Evolutionary conservation across 2,797 vertebrate genomes (phyloP), one percentile per base, ranked within the genome.

Genomic region (Halcyon leucocephala): DNA sequence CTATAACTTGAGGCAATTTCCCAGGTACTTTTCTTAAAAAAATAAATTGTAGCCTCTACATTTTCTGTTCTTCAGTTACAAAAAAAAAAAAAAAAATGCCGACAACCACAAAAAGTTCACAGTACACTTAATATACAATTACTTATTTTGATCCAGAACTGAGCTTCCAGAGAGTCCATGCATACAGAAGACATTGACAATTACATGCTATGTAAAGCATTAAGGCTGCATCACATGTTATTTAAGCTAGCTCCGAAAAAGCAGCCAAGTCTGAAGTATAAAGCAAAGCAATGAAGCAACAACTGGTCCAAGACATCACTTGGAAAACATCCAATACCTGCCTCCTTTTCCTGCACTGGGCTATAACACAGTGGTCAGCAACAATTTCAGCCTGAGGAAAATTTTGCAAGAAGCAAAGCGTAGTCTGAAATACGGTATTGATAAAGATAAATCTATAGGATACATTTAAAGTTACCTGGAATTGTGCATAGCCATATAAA

Each of bases 121-220:
- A 73, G 14, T 31, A 52, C 19, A 25, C 10, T 6, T 5, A 79
- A 48, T 16, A 7, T 10, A 35, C 14, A 74, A 5, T 4, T 33
- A 31, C 10, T 13, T 20, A 24, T 67, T 71, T 72, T 16, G 49
- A 51, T 10, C 39, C 39, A 79, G 20, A 82, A 55, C 18, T 41
- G 52, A 57, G 9, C 6, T 49, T 49, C 7, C 5, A 6, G 52
- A 16, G 22, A 71, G 10, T 26, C 51, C 26, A 28, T n/a, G 39
- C 12, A 9, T 9, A 8, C 4, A 54, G 39, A 26, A 55, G 4
- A 18, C 12, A 14, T 1, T 16, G 24, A 48, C 4, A 9, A 21
- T 5, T 17, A 20, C 0, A 1, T 3, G n/a, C 17, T 69, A 26
- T 0, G 4, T 20, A 70, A 31, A 37, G 22, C 5, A 31, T 35